A percentile compares a stretch with the other conserved stretches of the same genome.
phyloP scores from a whole-genome alignment of 2,113 vertebrate species.

The Nansenia antarctica region DNA sequence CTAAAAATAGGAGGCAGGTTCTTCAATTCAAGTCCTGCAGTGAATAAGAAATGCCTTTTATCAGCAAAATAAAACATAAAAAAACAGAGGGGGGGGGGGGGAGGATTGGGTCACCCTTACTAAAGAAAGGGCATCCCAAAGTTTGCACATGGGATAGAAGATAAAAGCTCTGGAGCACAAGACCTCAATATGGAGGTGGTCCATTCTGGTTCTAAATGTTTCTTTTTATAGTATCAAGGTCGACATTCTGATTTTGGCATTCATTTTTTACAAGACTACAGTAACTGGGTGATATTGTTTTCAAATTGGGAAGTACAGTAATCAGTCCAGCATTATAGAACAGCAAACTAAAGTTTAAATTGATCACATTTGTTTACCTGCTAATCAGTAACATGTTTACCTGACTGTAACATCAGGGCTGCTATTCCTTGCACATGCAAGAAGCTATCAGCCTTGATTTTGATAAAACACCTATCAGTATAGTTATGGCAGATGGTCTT shows the following conservation, averaged over 20 bases:
- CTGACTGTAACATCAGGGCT: background rate
- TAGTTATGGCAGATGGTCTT: background rate
- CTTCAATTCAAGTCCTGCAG: background rate
- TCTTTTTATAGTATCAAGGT: no score
- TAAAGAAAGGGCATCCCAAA: conserved; percentile 7
- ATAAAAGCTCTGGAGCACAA: conserved; percentile 32
- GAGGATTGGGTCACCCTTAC: conserved; percentile 5
- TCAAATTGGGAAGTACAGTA: no score
- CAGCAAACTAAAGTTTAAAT: no score
- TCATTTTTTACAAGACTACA: no score
- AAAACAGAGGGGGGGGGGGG: conserved; percentile 24
- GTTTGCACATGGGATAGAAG: conserved; percentile 23
- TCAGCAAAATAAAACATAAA: conserved; percentile 12
- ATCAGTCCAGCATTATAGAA: no score
- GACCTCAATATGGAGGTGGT: background rate
- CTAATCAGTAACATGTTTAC: no score
- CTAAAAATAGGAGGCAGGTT: conserved; percentile 8
- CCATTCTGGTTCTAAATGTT: no score
- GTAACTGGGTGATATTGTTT: no score
- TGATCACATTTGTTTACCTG: no score
- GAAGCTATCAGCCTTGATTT: background rate
- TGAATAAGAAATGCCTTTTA: conserved; percentile 8
- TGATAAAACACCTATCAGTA: background rate
- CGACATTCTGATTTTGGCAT: no score
- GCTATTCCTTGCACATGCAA: background rate